These are phyloP conservation scores for Lordiphosa fenestrarum DNA, from an alignment of 2,888 invertebrate genomes.

Conservation along the genomic window DNA sequence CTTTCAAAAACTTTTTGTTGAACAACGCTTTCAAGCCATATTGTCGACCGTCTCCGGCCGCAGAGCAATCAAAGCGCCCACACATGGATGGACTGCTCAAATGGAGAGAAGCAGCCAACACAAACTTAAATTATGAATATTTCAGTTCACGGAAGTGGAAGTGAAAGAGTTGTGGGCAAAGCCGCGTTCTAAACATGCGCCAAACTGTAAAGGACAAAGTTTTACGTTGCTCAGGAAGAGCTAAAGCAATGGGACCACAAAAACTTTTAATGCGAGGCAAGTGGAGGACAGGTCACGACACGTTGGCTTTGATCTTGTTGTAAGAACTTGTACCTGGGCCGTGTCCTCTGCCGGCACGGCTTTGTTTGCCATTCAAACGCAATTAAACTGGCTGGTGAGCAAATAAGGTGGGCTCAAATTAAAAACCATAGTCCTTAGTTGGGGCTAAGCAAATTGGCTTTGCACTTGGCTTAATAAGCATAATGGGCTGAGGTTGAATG, in stretches of 20 bases:
- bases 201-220: slow-evolving; percentile 61
- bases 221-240: slow-evolving; percentile 37
- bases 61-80: slow-evolving; percentile 64
- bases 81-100: slow-evolving; percentile 11
- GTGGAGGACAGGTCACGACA: slow-evolving; percentile 39
- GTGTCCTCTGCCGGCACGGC: slow-evolving; percentile 11
- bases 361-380: slow-evolving; percentile 62
- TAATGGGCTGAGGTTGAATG: slow-evolving; percentile 41
- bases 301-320: slow-evolving; percentile 67
- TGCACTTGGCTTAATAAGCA: slow-evolving; percentile 63
- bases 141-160: slow-evolving; percentile 26
- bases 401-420: slow-evolving; percentile 46
- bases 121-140: slow-evolving; percentile 72
- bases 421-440: slow-evolving; percentile 34
- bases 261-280: slow-evolving; percentile 54
- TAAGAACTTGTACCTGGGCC: neutral
- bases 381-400: slow-evolving; percentile 47
- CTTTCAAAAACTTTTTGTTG: slow-evolving; percentile 25
- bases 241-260: slow-evolving; percentile 28
- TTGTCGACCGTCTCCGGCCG: slow-evolving; percentile 44
- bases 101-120: slow-evolving; percentile 48
- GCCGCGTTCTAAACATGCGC: slow-evolving; percentile 18
- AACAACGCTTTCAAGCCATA: slow-evolving; percentile 39
- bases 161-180: slow-evolving; percentile 30
- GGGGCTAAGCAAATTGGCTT: slow-evolving; percentile 53